These are phyloP conservation scores for Pristionchus mayeri DNA, from an alignment of 2,888 invertebrate genomes.

Conservation along the genomic window DNA sequence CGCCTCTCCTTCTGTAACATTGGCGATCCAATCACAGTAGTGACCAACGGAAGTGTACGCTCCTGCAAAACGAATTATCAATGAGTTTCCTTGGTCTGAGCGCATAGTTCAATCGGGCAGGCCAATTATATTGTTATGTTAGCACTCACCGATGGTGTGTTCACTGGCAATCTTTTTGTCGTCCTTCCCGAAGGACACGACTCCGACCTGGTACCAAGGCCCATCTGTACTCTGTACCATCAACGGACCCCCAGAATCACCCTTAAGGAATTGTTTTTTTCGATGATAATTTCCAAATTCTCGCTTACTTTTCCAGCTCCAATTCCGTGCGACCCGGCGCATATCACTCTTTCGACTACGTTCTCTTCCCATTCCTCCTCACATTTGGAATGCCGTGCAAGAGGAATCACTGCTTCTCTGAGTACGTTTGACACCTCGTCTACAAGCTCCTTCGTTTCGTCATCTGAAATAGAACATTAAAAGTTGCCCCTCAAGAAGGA, in stretches of 20 bases:
- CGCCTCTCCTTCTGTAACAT: not conserved
- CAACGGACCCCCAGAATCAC: conserved; percentile 48
- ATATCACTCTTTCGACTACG: not conserved
- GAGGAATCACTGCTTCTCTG: not conserved
- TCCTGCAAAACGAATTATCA: not conserved
- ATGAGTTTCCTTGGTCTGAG: too few species aligned
- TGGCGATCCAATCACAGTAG: conserved; percentile 21
- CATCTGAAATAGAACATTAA: not conserved
- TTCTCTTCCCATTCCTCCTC: not conserved
- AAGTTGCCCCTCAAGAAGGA: not conserved
- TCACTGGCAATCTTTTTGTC: not conserved
- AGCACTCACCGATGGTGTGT: not conserved
- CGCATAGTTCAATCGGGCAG: too few species aligned
- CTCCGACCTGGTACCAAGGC: conserved; percentile 37
- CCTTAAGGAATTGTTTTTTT: conserved; percentile 12
- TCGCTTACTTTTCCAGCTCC: conserved; percentile 5
- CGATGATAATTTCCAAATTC: not conserved
- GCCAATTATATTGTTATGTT: too few species aligned
- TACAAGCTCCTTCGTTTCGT: not conserved
- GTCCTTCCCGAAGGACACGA: conserved; percentile 40
- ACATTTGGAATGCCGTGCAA: not conserved
- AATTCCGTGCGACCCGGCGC: not conserved
- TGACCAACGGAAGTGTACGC: conserved; percentile 11
- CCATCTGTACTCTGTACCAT: conserved; percentile 32
- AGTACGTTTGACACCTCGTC: not conserved